phyloP scores from a whole-genome alignment of 1,140 invertebrate species.

The Orius insidiosus region DNA sequence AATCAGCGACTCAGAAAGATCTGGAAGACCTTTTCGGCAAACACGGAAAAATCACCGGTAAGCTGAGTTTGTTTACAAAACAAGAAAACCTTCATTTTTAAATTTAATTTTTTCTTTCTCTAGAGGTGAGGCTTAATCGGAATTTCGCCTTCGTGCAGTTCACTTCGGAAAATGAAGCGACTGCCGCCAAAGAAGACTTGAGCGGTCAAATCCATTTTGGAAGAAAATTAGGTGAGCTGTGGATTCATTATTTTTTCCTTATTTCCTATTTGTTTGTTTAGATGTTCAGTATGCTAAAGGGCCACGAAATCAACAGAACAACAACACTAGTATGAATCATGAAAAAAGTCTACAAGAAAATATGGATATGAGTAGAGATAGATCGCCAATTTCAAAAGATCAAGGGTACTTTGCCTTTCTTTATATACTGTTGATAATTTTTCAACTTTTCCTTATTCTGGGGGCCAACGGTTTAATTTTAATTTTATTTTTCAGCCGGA shows the following conservation, averaged over 20 bases:
- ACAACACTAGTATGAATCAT: no score
- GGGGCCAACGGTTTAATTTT: no score
- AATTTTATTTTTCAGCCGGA: no score
- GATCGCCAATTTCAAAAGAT: no score
- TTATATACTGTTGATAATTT: no score
- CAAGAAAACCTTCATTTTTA: background rate
- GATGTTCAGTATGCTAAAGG: conserved; percentile 34
- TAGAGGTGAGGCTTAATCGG: conserved; percentile 48
- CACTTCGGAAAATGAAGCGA: conserved; percentile 51
- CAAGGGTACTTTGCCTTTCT: no score
- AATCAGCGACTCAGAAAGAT: conserved; percentile 13
- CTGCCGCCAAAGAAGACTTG: conserved; percentile 49
- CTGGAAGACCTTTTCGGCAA: conserved; percentile 49
- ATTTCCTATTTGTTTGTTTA: conserved; percentile 20
- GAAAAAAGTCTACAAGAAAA: no score
- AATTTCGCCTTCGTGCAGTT: conserved; percentile 78
- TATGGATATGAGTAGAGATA: no score
- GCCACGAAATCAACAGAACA: no score
- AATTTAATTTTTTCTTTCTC: conserved; percentile 25
- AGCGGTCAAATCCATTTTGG: conserved; percentile 51
- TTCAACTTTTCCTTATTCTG: no score
- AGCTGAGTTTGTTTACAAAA: conserved; percentile 2
- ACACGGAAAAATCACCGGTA: conserved; percentile 42
- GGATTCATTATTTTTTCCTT: background rate
- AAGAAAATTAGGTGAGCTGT: conserved; percentile 33